Conservation (phyloP, 2,797 vertebrate genomes). For the Gastrophryne carolinensis region DNA sequence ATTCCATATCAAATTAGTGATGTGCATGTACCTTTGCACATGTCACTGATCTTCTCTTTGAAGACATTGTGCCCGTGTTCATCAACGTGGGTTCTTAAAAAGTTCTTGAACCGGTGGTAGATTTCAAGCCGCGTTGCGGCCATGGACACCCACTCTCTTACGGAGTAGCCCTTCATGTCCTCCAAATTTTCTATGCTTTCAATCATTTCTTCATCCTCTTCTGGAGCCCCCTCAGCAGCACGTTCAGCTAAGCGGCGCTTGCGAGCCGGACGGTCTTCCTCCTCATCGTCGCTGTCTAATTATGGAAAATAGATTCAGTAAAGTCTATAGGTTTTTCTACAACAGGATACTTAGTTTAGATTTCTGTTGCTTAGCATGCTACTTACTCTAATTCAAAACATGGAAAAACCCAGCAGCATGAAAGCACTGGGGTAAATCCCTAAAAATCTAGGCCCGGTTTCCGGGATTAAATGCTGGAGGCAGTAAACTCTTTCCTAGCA, state of each 20-base stretch:
- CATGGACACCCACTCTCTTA: conserved; percentile 97
- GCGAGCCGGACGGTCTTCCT: conserved; percentile 84
- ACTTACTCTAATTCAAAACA: too few species aligned
- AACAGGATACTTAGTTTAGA: too few species aligned
- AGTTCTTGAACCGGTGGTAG: conserved; percentile 98
- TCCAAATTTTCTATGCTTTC: conserved; percentile 98
- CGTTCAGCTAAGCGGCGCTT: conserved; percentile 83
- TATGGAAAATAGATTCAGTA: background rate
- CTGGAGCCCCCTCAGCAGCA: conserved; percentile 78
- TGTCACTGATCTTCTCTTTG: conserved; percentile 96
- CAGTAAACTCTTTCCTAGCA: too few species aligned
- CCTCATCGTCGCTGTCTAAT: conserved; percentile 92
- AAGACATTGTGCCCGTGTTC: conserved; percentile 95
- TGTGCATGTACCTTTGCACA: conserved; percentile 68
- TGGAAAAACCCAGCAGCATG: too few species aligned
- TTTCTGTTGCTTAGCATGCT: too few species aligned
- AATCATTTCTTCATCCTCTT: conserved; percentile 95
- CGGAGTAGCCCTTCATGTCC: conserved; percentile 95
- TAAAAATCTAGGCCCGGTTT: too few species aligned
- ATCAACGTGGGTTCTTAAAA: conserved; percentile 93
- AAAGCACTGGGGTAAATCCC: too few species aligned
- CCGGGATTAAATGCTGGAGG: too few species aligned
- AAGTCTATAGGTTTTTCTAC: background rate
- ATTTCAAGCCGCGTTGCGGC: conserved; percentile 92
- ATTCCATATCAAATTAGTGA: too few species aligned